Conservation (phyloP, 1,140 invertebrate genomes). For the Camponotus vicinus region DNA sequence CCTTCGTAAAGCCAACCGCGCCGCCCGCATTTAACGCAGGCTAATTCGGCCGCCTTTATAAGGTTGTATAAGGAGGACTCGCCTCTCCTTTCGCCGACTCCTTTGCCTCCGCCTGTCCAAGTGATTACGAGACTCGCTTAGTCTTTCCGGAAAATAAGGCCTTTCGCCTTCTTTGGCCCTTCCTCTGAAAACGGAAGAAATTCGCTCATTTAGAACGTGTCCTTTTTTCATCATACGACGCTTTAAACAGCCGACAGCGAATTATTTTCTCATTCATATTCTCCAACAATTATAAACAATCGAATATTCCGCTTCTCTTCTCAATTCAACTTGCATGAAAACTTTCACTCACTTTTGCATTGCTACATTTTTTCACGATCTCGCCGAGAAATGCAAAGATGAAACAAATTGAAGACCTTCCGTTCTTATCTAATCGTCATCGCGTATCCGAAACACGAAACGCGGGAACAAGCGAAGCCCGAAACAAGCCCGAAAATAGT, state of each 20-base stretch:
- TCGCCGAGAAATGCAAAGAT: background rate
- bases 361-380: background rate
- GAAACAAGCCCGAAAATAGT: background rate
- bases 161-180: background rate
- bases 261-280: slow-evolving; percentile 14
- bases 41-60: slow-evolving; percentile 50
- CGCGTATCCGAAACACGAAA: background rate
- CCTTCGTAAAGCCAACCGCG: slow-evolving; percentile 61
- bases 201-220: background rate
- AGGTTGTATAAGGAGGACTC: slow-evolving; percentile 10
- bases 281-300: background rate
- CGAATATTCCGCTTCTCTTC: background rate
- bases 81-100: background rate
- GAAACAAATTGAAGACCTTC: background rate
- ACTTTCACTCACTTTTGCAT: background rate
- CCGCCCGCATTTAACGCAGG: slow-evolving; percentile 62
- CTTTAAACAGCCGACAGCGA: background rate
- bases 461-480: no score
- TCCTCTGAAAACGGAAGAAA: background rate
- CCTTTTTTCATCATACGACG: background rate
- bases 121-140: slow-evolving; percentile 39
- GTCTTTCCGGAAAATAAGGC: background rate
- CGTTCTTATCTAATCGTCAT: background rate
- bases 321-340: background rate
- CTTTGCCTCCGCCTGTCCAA: slow-evolving; percentile 23